These are phyloP conservation scores for Hemicentrotus pulcherrimus DNA, from an alignment of 35 echinoderm and acorn worm genomes.

Conservation along the genomic window DNA sequence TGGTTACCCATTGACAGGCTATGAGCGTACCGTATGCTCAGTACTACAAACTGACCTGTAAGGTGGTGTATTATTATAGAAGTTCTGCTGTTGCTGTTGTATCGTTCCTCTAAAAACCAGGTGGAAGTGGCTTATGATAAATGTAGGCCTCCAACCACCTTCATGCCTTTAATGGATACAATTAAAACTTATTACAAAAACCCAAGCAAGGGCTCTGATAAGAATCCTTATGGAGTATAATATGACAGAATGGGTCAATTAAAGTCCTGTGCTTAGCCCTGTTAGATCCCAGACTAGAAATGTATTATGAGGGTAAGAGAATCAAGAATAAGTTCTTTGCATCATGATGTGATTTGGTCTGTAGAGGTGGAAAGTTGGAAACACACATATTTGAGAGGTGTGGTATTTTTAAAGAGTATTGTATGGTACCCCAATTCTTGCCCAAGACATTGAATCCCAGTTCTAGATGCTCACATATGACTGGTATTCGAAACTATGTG, in stretches of 20 bases:
- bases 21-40: conserved; percentile 8
- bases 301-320: background rate
- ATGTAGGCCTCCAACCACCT: background rate
- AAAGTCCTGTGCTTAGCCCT: background rate
- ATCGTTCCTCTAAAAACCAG: background rate
- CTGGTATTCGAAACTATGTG: no score
- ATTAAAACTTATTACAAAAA: no score
- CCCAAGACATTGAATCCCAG: no score
- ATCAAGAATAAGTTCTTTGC: background rate
- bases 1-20: background rate
- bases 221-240: background rate
- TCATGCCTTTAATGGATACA: no score
- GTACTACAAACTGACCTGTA: background rate
- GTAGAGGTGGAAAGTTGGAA: background rate
- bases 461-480: no score
- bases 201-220: no score
- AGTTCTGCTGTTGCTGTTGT: background rate
- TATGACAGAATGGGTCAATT: background rate
- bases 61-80: background rate
- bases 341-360: background rate
- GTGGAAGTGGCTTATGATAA: background rate
- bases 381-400: background rate
- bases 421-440: no score
- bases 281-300: background rate
- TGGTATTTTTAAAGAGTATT: background rate